A percentile compares a stretch with the other conserved stretches of the same genome.
These are phyloP conservation scores for Protaetia brevitarsis DNA, from an alignment of 1,140 invertebrate species.

Conservation along the genomic window DNA sequence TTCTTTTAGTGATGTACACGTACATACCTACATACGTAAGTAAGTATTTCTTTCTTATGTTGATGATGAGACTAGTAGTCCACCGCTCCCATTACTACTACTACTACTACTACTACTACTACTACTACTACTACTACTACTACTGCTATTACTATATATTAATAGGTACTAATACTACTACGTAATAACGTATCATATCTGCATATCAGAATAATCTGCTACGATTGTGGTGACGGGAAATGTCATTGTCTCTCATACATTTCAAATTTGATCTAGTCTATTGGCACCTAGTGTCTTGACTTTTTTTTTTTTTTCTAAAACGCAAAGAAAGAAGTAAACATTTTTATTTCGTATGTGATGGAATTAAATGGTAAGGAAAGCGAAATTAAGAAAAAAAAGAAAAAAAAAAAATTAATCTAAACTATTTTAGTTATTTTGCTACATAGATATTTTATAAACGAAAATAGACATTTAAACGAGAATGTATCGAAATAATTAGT, in stretches of 20 bases:
- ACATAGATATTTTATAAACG: not conserved
- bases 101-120: too few species aligned
- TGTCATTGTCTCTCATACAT: not conserved
- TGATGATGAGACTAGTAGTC: too few species aligned
- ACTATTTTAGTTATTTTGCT: not conserved
- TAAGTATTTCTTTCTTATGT: too few species aligned
- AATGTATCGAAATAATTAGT: not conserved
- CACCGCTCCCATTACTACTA: too few species aligned
- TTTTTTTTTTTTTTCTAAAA: constrained; percentile 1
- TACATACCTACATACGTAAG: too few species aligned
- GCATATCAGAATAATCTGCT: not conserved
- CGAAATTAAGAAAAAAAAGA: not conserved
- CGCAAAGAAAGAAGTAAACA: not conserved
- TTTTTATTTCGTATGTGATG: constrained; percentile 14
- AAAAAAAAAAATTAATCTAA: not conserved
- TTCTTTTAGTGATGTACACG: too few species aligned
- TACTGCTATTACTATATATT: too few species aligned
- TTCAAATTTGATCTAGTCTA: constrained; percentile 10
- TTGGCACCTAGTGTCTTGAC: constrained; percentile 16
- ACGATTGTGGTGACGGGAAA: not conserved
- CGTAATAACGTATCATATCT: too few species aligned
- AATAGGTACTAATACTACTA: too few species aligned
- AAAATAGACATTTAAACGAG: not conserved
- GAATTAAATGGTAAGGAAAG: too few species aligned
- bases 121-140: too few species aligned